Evolutionary conservation across 2,797 vertebrate species (phyloP), one percentile per base, ranked within the genome.

Genomic region (Clarias fuscus): DNA sequence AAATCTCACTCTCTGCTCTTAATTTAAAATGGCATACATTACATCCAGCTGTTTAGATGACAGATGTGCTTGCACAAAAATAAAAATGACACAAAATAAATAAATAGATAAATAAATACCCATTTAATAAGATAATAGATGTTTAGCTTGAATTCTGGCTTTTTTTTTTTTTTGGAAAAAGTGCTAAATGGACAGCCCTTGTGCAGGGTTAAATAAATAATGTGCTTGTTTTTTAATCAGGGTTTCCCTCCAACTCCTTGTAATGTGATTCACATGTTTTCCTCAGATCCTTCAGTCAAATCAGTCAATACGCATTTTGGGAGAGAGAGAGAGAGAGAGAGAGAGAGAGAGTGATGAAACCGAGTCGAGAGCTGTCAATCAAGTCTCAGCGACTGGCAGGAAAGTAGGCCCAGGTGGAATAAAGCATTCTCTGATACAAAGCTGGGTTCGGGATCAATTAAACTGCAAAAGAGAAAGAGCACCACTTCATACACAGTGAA

Each of bases 381-480:
- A 87, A 87, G 86, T 88, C 82, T 80, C 43, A 30, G 82, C 86
- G 79, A 90, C 85, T 88, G 84, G 68, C 61, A 80, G 85, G 86
- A 86, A 87, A 88, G 73, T 53, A 77, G 77, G 68, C 86, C 82
- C 40, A 59, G 80, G 58, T 61, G 76, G 80, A 87, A 88, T 85
- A 68, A 90, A 86, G 86, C 73, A 58, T 84, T 89, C 76, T 85
- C 62, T 86, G 78, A 73, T 67, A 79, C 70, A 88, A 84, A 85
- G 84, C n/a, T 82, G 64, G 65, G 67, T 64, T 84, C 59, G 8
- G 40, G 61, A 78, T 87, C 81, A 86, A 87, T 89, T 88, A 86
- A 88, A 89, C 72, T 64, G 61, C 65, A 83, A 81, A 13, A 56
- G 40, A 58, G 48, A 83, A 59, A 73, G 10, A 83, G 70, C 75